A percentile compares a stretch with the other conserved stretches of the same genome.
phyloP scores from a whole-genome alignment of 2,113 vertebrate species.

The Vidua macroura region DNA sequence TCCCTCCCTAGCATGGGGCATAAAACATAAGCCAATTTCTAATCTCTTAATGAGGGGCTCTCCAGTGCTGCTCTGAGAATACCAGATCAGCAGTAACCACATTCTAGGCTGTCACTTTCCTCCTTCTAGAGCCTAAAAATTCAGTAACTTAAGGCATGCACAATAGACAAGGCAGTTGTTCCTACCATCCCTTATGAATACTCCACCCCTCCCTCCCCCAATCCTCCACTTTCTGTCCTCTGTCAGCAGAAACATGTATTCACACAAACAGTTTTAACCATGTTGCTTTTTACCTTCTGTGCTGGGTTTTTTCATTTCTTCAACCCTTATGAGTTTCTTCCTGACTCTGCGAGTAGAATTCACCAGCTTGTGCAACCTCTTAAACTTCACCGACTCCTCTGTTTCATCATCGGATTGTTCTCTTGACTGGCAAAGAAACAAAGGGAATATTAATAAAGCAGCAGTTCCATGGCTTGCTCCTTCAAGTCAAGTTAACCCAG shows the following conservation, averaged over 20 bases:
- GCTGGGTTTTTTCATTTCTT: slow-evolving; percentile 91
- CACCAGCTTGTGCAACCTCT: slow-evolving; percentile 95
- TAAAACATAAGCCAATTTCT: neutral
- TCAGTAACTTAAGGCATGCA: neutral
- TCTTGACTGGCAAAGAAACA: slow-evolving; percentile 86
- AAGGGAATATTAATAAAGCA: slow-evolving; percentile 67
- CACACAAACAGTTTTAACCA: neutral
- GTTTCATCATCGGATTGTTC: slow-evolving; percentile 97
- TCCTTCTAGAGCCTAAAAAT: neutral
- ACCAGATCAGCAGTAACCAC: slow-evolving; percentile 5
- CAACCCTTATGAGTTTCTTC: slow-evolving; percentile 96
- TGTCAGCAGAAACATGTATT: neutral
- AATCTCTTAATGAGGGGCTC: slow-evolving; percentile 26
- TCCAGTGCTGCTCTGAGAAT: neutral
- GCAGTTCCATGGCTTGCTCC: neutral
- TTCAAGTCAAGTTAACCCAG: slow-evolving; percentile 3
- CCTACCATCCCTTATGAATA: neutral
- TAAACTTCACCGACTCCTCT: slow-evolving; percentile 97
- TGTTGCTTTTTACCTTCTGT: slow-evolving; percentile 82
- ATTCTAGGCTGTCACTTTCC: neutral
- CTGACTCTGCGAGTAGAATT: slow-evolving; percentile 95
- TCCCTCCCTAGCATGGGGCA: neutral
- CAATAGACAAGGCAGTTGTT: neutral
- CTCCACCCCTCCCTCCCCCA: neutral
- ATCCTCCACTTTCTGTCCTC: neutral